Evolutionary conservation across 2,797 vertebrate species (phyloP), one percentile per base, ranked within the genome.

Genomic region (Borostomias antarcticus): DNA sequence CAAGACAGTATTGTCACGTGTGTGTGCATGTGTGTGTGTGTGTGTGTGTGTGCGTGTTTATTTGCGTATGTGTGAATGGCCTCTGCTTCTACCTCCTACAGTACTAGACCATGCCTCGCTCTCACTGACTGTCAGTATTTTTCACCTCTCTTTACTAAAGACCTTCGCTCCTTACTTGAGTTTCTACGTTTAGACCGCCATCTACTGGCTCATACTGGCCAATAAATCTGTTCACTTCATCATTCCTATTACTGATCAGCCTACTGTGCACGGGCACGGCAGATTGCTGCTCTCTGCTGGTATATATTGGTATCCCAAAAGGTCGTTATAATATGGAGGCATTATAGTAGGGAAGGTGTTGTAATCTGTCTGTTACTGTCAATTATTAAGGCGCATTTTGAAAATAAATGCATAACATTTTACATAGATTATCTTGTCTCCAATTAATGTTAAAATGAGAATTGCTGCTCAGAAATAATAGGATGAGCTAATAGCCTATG

Each of bases 261-360:
- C 2, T 56, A 64, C 37, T 69, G 76, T 63, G 65, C 60, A 58
- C 71, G 63, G 64, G 69, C 64, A 0, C 73, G 32, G 54, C 53
- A 43, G 13, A 30, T 17, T 84, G 70, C 78, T 87, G 85, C 78
- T 21, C 72, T 79, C 87, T 85, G 81, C 77, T 77, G 86, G 78
- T 57, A 29, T 69, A 53, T 65, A 21, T 43, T 7, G 15, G 2
- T 17, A 43, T 43, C 40, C 6, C 11, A 17, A 43, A 5, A 43
- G n/a, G n/a, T n/a, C 37, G 13, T 43, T 1, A 13, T 17, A 43
- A 43, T 13, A 15, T 2, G 13, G n/a, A 17, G 3, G 10, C 0
- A 43, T 43, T 11, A 43, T 43, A 17, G 13, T 17, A n/a, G 40
- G 40, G n/a, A n/a, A n/a, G n/a, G n/a, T n/a, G n/a, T n/a, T n/a